Conservation (phyloP, 1,140 invertebrate genomes). For the Drosophila obscura region DNA sequence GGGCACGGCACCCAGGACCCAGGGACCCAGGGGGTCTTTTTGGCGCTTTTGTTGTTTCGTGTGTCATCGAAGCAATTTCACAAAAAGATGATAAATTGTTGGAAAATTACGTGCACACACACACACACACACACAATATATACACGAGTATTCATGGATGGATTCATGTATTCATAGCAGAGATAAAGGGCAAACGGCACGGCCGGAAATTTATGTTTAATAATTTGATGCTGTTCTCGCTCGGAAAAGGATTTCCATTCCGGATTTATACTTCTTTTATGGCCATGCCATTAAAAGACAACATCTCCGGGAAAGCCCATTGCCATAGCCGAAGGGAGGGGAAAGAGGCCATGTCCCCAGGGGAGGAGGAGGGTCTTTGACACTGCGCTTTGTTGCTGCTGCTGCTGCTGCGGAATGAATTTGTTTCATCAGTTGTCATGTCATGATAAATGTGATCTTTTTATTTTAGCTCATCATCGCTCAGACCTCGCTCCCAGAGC, state of each 20-base stretch:
- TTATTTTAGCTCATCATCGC: constrained; percentile 58
- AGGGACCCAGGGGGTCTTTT: constrained; percentile 5
- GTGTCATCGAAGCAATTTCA: constrained; percentile 76
- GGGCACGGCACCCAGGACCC: constrained; percentile 25
- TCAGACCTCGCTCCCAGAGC: constrained; percentile 3
- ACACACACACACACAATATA: constrained; percentile 21
- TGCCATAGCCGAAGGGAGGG: background rate
- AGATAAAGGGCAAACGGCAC: constrained; percentile 44
- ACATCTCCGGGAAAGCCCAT: constrained; percentile 11
- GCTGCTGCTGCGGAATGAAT: constrained; percentile 53
- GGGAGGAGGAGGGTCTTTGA: constrained; percentile 22
- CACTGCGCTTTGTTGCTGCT: background rate
- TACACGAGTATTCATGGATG: no score
- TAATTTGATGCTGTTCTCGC: constrained; percentile 69
- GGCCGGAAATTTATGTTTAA: constrained; percentile 77
- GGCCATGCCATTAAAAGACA: constrained; percentile 52
- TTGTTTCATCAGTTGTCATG: constrained; percentile 73
- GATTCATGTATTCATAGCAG: no score
- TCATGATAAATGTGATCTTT: constrained; percentile 73
- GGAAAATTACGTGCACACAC: constrained; percentile 76
- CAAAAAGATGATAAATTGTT: constrained; percentile 75
- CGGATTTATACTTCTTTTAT: constrained; percentile 63
- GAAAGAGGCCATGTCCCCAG: constrained; percentile 1
- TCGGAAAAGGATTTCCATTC: constrained; percentile 49
- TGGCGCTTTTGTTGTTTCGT: constrained; percentile 51